Percentiles rank a stretch among this genome's conserved stretches.
These are phyloP conservation scores for Rhimphoctona megacephalus DNA, from an alignment of 2,888 invertebrate genomes.

Conservation along the genomic window DNA sequence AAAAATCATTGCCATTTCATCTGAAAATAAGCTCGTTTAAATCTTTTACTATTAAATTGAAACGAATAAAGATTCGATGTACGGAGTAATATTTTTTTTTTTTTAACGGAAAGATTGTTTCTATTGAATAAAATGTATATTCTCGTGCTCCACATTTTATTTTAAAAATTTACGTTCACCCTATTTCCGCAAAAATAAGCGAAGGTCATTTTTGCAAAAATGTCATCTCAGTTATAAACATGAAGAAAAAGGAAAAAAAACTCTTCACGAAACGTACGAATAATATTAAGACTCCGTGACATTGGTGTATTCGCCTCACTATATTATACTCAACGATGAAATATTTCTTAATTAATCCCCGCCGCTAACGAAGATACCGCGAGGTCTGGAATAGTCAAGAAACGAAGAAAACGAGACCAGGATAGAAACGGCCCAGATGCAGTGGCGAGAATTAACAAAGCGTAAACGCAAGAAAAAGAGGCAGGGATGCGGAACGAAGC, in stretches of 20 bases:
- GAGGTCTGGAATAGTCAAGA: not conserved
- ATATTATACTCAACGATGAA: slow-evolving; percentile 59
- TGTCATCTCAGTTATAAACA: not conserved
- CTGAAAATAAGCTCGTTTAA: not conserved
- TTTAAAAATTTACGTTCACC: not conserved
- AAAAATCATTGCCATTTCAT: not conserved
- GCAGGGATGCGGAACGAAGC: slow-evolving; percentile 46
- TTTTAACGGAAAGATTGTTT: not conserved
- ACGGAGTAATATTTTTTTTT: not conserved
- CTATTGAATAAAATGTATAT: not conserved
- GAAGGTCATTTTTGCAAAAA: not conserved
- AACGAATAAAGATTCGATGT: not conserved
- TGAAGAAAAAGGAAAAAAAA: not conserved
- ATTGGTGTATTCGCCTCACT: slow-evolving; percentile 56
- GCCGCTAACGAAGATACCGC: slow-evolving; percentile 53
- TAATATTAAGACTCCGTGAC: slow-evolving; percentile 59
- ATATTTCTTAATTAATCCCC: slow-evolving; percentile 68
- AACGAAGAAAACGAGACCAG: slow-evolving; percentile 34
- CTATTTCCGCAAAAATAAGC: not conserved
- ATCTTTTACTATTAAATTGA: not conserved
- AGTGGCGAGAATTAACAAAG: slow-evolving; percentile 66
- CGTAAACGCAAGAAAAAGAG: slow-evolving; percentile 62
- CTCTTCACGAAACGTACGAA: slow-evolving; percentile 40
- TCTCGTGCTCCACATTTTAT: not conserved
- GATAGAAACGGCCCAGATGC: slow-evolving; percentile 54